Conservation (phyloP, 2,113 vertebrate genomes). For the Engystomops pustulosus region DNA sequence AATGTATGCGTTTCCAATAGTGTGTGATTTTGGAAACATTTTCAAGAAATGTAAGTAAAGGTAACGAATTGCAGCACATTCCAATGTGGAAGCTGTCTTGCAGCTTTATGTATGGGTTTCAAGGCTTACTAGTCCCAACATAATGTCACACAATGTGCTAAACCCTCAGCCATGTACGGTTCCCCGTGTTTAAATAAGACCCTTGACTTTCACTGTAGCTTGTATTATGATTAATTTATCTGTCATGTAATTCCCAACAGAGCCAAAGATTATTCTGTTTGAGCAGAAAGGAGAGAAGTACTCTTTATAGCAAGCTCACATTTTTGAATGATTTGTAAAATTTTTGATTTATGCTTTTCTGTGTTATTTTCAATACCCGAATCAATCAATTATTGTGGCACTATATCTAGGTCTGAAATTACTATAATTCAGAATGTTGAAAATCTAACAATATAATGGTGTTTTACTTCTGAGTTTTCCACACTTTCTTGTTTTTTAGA, state of each 20-base stretch:
- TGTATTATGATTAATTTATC: slow-evolving; percentile 49
- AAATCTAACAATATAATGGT: neutral
- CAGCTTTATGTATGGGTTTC: neutral
- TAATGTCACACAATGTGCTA: slow-evolving; percentile 30
- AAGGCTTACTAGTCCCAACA: slow-evolving; percentile 15
- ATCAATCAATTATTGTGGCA: slow-evolving; percentile 18
- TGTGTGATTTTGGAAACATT: neutral
- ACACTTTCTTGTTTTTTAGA: neutral
- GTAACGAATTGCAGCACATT: slow-evolving; percentile 8
- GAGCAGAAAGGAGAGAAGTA: slow-evolving; percentile 12
- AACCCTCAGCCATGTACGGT: slow-evolving; percentile 34
- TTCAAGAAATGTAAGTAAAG: slow-evolving; percentile 18
- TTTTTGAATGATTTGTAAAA: slow-evolving; percentile 36
- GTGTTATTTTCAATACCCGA: slow-evolving; percentile 7
- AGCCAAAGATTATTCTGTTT: slow-evolving; percentile 40
- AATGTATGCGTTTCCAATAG: slow-evolving; percentile 31
- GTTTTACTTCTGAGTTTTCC: neutral
- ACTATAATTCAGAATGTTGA: neutral
- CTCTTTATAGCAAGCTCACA: slow-evolving; percentile 17
- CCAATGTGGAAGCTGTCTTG: neutral
- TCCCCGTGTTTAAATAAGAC: slow-evolving; percentile 42
- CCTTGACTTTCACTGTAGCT: slow-evolving; percentile 30
- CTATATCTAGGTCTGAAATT: slow-evolving; percentile 18
- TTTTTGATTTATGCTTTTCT: slow-evolving; percentile 21
- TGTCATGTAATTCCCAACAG: slow-evolving; percentile 40